Evolutionary conservation across 2,113 vertebrate species (phyloP).

Genomic region (Mixornis gularis): DNA sequence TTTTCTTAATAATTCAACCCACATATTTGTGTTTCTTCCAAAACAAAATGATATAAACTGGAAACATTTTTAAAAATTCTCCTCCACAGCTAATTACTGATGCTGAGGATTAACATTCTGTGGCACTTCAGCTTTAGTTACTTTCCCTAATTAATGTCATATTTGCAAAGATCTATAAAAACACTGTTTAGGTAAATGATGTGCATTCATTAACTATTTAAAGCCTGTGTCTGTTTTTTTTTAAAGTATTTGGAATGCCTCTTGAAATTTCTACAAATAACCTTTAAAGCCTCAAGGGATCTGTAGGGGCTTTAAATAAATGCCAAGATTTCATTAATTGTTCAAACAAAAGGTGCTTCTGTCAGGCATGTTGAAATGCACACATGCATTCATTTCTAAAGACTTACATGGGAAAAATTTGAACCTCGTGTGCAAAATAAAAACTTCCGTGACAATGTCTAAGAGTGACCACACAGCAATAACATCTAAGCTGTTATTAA

Average conservation of each 20-base stretch:
- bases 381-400: not conserved
- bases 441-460: not conserved
- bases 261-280: not conserved
- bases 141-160: slow-evolving; percentile 64
- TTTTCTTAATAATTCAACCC: slow-evolving; percentile 37
- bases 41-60: slow-evolving; percentile 42
- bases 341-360: not conserved
- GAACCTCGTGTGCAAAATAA: accelerated
- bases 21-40: slow-evolving; percentile 39
- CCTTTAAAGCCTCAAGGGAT: not conserved
- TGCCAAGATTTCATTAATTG: not conserved
- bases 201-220: slow-evolving; percentile 50
- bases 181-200: slow-evolving; percentile 58
- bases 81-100: slow-evolving; percentile 50
- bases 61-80: slow-evolving; percentile 48
- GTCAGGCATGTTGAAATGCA: not conserved
- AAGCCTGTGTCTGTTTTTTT: not conserved
- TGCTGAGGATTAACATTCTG: slow-evolving; percentile 59
- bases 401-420: not conserved
- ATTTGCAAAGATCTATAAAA: slow-evolving; percentile 63
- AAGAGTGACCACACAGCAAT: not conserved
- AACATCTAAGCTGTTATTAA: not conserved
- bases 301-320: not conserved
- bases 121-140: slow-evolving; percentile 58
- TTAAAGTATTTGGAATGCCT: not conserved